These are phyloP conservation scores for Panagrolaimus sp. DNA, from an alignment of 1,140 invertebrate genomes.

Conservation along the genomic window DNA sequence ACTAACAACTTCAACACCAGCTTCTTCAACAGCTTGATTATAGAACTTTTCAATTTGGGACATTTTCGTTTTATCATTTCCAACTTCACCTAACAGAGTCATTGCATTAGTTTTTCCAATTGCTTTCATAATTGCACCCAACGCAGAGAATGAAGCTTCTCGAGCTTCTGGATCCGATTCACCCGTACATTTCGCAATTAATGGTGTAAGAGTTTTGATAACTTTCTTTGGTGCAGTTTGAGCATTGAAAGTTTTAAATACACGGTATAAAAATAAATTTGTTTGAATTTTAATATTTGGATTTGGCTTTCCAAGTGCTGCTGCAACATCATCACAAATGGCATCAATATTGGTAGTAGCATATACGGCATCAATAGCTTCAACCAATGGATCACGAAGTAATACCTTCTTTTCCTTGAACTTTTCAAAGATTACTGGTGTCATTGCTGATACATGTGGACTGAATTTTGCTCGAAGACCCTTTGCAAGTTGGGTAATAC, in stretches of 20 bases:
- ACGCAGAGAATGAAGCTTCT: constrained; percentile 68
- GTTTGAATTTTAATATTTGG: constrained; percentile 33
- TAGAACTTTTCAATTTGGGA: constrained; percentile 67
- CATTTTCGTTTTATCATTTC: constrained; percentile 75
- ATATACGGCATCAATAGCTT: constrained; percentile 72
- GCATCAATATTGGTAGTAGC: constrained; percentile 70
- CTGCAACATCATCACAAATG: constrained; percentile 77
- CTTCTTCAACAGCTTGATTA: constrained; percentile 13
- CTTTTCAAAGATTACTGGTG: constrained; percentile 80
- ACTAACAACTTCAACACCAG: constrained; percentile 22
- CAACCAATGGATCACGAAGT: constrained; percentile 67
- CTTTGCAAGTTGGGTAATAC: constrained; percentile 73
- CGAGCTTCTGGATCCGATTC: constrained; percentile 59
- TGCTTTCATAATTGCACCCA: constrained; percentile 86
- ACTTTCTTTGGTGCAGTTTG: constrained; percentile 27
- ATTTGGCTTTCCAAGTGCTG: constrained; percentile 67
- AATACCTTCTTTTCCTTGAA: constrained; percentile 92
- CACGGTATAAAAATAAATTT: constrained; percentile 33
- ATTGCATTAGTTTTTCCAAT: constrained; percentile 84
- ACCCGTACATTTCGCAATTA: constrained; percentile 25
- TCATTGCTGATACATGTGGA: constrained; percentile 70
- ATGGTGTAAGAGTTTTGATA: constrained; percentile 27
- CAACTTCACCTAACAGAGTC: constrained; percentile 79
- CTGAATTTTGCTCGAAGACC: constrained; percentile 83
- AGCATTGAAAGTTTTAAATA: constrained; percentile 26